A percentile compares a stretch with the other conserved stretches of the same genome.
phyloP scores from a whole-genome alignment of 2,888 invertebrate species.

The Ceriagrion tenellum region DNA sequence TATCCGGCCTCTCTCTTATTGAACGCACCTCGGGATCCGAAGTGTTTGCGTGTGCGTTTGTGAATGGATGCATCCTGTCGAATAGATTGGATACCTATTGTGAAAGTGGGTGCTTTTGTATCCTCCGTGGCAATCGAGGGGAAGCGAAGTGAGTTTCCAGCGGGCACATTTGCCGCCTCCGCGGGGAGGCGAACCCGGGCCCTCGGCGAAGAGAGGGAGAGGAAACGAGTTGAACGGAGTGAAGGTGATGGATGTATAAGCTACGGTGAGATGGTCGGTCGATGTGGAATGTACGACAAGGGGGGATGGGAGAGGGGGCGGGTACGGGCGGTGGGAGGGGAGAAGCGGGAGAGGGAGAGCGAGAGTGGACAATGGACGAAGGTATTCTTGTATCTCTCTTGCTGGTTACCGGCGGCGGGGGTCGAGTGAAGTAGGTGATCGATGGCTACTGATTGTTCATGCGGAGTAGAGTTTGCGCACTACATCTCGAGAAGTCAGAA shows the following conservation, averaged over 20 bases:
- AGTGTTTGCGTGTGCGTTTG: no score
- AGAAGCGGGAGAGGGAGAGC: background rate
- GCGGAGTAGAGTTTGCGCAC: background rate
- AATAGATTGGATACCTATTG: background rate
- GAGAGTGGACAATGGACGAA: conserved; percentile 3
- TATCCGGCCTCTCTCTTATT: no score
- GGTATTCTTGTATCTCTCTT: background rate
- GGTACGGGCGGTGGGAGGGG: background rate
- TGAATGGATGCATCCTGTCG: background rate
- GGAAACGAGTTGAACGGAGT: background rate
- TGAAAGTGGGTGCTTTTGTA: background rate
- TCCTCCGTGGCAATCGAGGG: background rate
- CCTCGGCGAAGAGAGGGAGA: background rate
- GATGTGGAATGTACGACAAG: background rate
- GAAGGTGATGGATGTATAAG: background rate
- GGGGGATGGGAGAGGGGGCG: background rate
- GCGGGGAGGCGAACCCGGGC: background rate
- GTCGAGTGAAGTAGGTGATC: background rate
- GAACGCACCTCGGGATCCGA: no score
- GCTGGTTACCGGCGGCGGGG: background rate
- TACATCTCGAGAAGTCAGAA: background rate
- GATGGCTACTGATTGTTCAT: background rate
- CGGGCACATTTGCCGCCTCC: background rate
- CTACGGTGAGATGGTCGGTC: background rate
- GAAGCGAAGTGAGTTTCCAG: background rate